Base-by-base conservation (phyloP, 2,888 invertebrate genomes). In the Dinocampus coccinellae region DNA sequence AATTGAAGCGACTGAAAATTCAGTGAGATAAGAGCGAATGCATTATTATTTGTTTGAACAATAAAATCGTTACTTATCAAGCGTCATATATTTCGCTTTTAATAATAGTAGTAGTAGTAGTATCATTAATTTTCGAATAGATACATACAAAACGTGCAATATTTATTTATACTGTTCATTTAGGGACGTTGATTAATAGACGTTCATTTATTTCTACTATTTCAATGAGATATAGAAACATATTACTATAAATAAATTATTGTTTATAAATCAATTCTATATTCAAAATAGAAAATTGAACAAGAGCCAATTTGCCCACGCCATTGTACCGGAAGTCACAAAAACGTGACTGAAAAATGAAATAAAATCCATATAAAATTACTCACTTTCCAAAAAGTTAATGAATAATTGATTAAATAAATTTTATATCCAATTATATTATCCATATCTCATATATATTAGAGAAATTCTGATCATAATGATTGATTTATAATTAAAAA, bases 21-120 rank as follows among this genome's bases (percentile, higher is more conserved):
- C 16, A 52, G 58, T 60, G 61, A 13, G 60, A 61, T 68, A 75
- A 75, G 47, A 70, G 55, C 74, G 73, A 72, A 71, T 69, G 36
- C 20, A 70, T 70, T 57, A 55, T 29, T 34, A 39, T 36, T 39
- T 16, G 3, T 36, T 61, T 22, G 26, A 34, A 53, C 33, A 64
- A 66, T 52, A 70, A 65, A 70, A 70, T 70, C 63, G 52, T n/a
- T 69, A 66, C 73, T 66, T 69, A 73, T 73, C 63, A 63, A 62
- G 70, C 58, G 66, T 70, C 60, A 53, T 42, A 42, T n/a, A 13
- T 42, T 13, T 29, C 29, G 3, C 29, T n/a, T n/a, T n/a, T 42
- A n/a, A 2, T 3, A 42, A 4, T n/a, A 13, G 13, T 13, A 42
- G 6, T 3, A 36, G 13, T 36, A 10, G 36, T n/a, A 42, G n/a